These are phyloP conservation scores for Zosterops japonicus DNA, from an alignment of 2,113 vertebrate species.

Conservation along the genomic window DNA sequence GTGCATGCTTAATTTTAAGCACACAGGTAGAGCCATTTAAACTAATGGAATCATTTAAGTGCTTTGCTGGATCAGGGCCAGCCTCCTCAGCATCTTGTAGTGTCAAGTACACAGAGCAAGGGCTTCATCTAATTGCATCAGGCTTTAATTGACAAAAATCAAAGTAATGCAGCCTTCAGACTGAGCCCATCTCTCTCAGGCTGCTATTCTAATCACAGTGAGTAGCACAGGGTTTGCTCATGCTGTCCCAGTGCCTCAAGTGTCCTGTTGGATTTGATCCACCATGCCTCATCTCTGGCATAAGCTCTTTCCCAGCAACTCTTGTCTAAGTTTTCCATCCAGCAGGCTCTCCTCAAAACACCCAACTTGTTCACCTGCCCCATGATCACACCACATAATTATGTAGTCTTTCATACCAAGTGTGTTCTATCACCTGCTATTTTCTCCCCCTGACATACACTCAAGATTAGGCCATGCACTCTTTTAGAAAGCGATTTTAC, in stretches of 20 bases:
- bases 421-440: not conserved
- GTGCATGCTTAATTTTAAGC: slow-evolving; percentile 32
- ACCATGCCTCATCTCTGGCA: not conserved
- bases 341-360: not conserved
- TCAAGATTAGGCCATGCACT: not conserved
- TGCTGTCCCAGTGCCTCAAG: not conserved
- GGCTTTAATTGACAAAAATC: slow-evolving; percentile 54
- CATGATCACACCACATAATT: not conserved
- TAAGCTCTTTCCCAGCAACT: not conserved
- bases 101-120: not conserved
- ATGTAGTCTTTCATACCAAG: not conserved
- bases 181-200: not conserved
- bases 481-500: not conserved
- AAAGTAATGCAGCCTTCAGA: not conserved
- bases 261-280: not conserved
- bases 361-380: not conserved
- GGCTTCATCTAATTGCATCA: slow-evolving; percentile 43
- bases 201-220: not conserved
- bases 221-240: not conserved
- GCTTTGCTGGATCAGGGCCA: slow-evolving; percentile 47
- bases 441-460: not conserved
- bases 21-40: slow-evolving; percentile 38
- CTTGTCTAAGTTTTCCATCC: not conserved
- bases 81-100: slow-evolving; percentile 42
- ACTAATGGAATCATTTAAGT: slow-evolving; percentile 59